Conservation (phyloP, 2,797 vertebrate species). For the Danio aesculapii region DNA sequence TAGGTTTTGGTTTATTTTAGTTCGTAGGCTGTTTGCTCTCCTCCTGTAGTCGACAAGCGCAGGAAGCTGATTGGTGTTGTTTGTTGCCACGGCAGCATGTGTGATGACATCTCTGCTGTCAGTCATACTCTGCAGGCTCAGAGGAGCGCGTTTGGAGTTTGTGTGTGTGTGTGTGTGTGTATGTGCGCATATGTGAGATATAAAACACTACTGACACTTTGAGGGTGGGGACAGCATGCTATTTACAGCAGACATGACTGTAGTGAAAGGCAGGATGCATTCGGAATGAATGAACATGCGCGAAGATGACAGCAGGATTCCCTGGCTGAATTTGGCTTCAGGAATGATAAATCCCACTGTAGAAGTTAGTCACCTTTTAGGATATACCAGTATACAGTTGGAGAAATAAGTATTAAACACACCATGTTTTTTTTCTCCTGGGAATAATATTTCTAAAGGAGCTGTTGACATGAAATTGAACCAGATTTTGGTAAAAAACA, state of each 20-base stretch:
- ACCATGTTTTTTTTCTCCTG: no score
- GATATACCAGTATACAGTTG: background rate
- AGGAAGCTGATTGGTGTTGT: conserved; percentile 56
- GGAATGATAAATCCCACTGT: background rate
- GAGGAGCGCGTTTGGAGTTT: conserved; percentile 59
- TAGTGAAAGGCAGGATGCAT: conserved; percentile 70
- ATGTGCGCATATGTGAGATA: conserved; percentile 62
- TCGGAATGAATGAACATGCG: conserved; percentile 67
- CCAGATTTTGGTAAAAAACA: no score
- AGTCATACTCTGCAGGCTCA: conserved; percentile 68
- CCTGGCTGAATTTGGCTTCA: background rate
- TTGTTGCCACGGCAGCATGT: conserved; percentile 57
- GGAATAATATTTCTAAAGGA: no score
- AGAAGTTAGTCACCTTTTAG: background rate
- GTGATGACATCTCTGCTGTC: conserved; percentile 68
- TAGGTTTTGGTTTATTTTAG: conserved; percentile 24
- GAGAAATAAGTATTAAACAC: no score
- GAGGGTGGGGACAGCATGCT: conserved; percentile 71
- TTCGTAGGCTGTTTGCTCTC: conserved; percentile 25
- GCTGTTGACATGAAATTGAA: no score
- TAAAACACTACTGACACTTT: conserved; percentile 73
- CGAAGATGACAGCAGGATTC: conserved; percentile 43
- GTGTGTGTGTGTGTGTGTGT: conserved; percentile 20
- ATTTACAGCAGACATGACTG: conserved; percentile 77
- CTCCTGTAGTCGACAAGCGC: conserved; percentile 24